Evolutionary conservation across 2,113 vertebrate species (phyloP).

Genomic region (Pseudopipra pipra): DNA sequence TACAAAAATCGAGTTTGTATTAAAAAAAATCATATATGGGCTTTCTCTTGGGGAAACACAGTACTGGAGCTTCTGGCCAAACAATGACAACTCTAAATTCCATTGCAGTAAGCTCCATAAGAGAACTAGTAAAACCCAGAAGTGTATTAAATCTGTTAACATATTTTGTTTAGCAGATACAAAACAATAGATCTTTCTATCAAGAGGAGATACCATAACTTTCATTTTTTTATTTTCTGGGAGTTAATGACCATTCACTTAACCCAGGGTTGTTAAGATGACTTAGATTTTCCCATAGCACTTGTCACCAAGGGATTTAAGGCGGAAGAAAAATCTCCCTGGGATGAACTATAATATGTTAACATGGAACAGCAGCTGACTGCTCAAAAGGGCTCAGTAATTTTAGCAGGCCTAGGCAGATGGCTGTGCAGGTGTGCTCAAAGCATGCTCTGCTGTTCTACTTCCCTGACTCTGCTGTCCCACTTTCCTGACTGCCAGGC

Average conservation of each 20-base stretch:
- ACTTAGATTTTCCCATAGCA: background rate
- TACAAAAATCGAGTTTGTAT: background rate
- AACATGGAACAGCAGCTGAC: background rate
- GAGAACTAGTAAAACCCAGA: background rate
- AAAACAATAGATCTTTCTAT: background rate
- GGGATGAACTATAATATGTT: background rate
- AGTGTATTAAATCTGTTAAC: background rate
- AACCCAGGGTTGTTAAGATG: background rate
- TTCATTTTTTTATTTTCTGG: background rate
- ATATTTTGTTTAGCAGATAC: background rate
- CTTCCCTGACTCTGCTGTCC: background rate
- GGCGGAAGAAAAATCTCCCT: background rate
- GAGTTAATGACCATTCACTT: background rate
- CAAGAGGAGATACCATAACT: background rate
- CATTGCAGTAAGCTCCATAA: background rate
- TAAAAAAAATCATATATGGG: background rate
- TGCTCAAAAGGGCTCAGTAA: background rate
- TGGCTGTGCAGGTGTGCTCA: fast-evolving
- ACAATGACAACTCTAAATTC: background rate
- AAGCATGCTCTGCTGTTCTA: background rate
- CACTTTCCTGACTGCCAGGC: background rate
- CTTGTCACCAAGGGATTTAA: background rate
- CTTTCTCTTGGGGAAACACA: background rate
- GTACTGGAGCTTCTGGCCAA: background rate
- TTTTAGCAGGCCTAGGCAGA: background rate